Percentiles rank a stretch among this genome's conserved stretches.
phyloP scores from a whole-genome alignment of 2,888 invertebrate genomes.

The Acleris laterana region DNA sequence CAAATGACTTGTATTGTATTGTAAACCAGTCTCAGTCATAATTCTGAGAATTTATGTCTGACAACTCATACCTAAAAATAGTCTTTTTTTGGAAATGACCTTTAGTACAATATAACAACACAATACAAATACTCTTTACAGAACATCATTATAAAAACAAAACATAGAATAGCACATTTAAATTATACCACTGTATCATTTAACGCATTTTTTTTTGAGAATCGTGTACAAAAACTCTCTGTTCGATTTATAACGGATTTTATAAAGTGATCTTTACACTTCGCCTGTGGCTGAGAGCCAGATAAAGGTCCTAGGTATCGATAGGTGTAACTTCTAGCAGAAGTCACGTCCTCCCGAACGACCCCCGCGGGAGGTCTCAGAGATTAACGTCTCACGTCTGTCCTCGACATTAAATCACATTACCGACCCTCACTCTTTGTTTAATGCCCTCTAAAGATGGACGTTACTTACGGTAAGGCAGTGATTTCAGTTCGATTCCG shows the following conservation, averaged over 20 bases:
- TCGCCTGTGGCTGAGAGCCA: constrained; percentile 7
- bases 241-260: background rate
- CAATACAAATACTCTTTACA: no score
- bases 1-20: no score
- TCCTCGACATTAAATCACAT: constrained; percentile 78
- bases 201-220: no score
- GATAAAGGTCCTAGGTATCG: constrained; percentile 22
- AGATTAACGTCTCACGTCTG: constrained; percentile 78
- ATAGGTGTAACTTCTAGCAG: constrained; percentile 40
- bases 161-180: no score
- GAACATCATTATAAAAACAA: no score
- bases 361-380: constrained; percentile 66
- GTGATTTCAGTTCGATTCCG: constrained; percentile 55
- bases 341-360: constrained; percentile 69
- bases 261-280: background rate
- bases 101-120: no score
- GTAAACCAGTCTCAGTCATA: no score
- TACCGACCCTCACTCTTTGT: constrained; percentile 66
- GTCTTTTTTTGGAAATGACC: no score
- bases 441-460: constrained; percentile 66
- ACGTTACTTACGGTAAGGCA: constrained; percentile 54
- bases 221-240: no score
- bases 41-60: background rate
- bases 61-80: no score
- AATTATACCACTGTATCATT: no score